These are phyloP conservation scores for Nemoura dubitans DNA, from an alignment of 2,888 invertebrate genomes.

Conservation along the genomic window DNA sequence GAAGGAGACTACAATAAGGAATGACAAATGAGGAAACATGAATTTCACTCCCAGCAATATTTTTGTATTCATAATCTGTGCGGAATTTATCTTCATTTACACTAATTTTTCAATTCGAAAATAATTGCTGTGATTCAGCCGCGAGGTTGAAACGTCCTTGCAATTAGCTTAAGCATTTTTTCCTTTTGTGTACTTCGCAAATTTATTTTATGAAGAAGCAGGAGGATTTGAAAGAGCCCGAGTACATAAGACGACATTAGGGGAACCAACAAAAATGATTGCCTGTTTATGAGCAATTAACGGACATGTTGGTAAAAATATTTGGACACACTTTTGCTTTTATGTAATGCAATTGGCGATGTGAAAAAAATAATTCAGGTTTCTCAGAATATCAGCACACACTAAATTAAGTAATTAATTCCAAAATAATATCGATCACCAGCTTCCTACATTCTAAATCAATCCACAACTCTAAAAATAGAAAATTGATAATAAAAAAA, in stretches of 20 bases:
- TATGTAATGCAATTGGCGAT: neutral
- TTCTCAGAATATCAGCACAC: neutral
- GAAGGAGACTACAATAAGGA: neutral
- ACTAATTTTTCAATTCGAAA: neutral
- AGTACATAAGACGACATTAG: neutral
- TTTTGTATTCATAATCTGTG: neutral
- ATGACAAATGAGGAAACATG: neutral
- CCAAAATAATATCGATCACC: neutral
- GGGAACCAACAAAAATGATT: neutral
- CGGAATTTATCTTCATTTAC: neutral
- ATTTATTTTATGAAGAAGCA: slow-evolving; percentile 16
- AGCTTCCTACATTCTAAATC: neutral
- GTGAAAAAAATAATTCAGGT: neutral
- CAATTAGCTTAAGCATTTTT: neutral
- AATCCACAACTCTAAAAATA: neutral
- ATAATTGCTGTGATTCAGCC: neutral
- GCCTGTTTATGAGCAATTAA: neutral
- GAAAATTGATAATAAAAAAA: neutral
- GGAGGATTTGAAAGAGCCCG: neutral
- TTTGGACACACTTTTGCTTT: neutral
- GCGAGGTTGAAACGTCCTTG: neutral
- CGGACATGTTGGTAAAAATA: neutral
- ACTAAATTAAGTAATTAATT: neutral
- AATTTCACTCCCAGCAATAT: neutral
- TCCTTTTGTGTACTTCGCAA: neutral